Evolutionary conservation across 2,888 invertebrate species (phyloP).

Genomic region (Synergus japonicus): DNA sequence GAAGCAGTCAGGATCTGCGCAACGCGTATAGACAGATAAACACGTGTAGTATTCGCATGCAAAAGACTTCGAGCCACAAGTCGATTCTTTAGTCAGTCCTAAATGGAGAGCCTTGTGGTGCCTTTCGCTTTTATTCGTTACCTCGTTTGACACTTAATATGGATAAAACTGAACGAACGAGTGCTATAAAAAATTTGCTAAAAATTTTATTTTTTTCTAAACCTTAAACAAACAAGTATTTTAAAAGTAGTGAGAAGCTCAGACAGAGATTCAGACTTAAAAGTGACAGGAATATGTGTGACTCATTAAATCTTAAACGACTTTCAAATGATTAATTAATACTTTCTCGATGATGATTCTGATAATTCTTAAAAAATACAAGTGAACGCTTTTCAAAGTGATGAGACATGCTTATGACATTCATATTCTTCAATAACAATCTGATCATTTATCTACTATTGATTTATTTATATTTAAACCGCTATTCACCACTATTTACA

Average conservation of each 20-base stretch:
- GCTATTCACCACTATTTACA: neutral
- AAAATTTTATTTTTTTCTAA: slow-evolving; percentile 10
- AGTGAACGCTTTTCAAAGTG: neutral
- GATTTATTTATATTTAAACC: neutral
- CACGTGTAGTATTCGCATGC: slow-evolving; percentile 73
- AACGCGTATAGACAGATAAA: slow-evolving; percentile 70
- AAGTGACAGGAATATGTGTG: neutral
- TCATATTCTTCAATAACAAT: too few species aligned
- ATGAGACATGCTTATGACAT: too few species aligned
- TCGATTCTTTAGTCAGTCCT: slow-evolving; percentile 60
- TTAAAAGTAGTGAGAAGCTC: neutral
- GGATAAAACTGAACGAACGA: slow-evolving; percentile 6
- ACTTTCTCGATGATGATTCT: neutral
- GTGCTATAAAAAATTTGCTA: too few species aligned
- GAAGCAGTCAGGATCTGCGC: slow-evolving; percentile 70
- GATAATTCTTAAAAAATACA: neutral
- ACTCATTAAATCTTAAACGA: neutral
- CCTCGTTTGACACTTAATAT: slow-evolving; percentile 32
- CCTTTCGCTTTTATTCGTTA: slow-evolving; percentile 41
- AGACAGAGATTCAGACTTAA: neutral
- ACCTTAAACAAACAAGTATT: neutral
- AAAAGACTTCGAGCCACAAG: slow-evolving; percentile 66
- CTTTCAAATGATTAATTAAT: neutral
- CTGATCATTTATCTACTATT: neutral
- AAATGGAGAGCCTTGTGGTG: slow-evolving; percentile 58